A percentile compares a stretch with the other conserved stretches of the same genome.
Evolutionary conservation across 2,888 invertebrate genomes (phyloP).

Genomic region (Helleia helle): DNA sequence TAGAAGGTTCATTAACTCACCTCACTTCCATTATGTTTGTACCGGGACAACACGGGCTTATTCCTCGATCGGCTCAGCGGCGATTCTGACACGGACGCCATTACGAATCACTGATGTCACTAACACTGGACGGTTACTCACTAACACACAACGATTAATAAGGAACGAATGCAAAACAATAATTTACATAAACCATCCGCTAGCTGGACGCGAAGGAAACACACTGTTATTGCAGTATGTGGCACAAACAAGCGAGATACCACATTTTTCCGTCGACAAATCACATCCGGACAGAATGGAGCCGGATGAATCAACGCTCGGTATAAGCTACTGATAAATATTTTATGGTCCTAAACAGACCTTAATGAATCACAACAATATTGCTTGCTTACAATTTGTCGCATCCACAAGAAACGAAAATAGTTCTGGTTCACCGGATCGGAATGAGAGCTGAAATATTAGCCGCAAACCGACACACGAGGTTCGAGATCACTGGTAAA

Average conservation of each 20-base stretch:
- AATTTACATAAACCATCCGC: conserved; percentile 31
- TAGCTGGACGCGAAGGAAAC: conserved; percentile 53
- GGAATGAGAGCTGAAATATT: conserved; percentile 25
- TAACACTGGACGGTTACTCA: conserved; percentile 14
- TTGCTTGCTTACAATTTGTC: conserved; percentile 23
- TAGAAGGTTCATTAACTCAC: conserved; percentile 29
- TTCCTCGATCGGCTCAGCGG: conserved; percentile 51
- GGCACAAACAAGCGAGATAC: conserved; percentile 55
- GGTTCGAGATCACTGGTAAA: conserved; percentile 12
- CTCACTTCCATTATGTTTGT: conserved; percentile 44
- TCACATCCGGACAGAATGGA: conserved; percentile 64
- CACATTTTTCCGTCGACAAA: conserved; percentile 69
- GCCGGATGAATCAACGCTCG: conserved; percentile 56
- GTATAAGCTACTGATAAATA: conserved; percentile 46
- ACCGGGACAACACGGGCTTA: conserved; percentile 60
- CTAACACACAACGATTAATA: conserved; percentile 13
- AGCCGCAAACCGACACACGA: conserved; percentile 16
- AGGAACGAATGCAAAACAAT: conserved; percentile 19
- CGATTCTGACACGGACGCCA: conserved; percentile 58
- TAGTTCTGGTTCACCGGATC: conserved; percentile 32
- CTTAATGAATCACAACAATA: conserved; percentile 19
- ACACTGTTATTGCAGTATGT: conserved; percentile 53
- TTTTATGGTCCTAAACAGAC: conserved; percentile 34
- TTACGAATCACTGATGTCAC: conserved; percentile 22
- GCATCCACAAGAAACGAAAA: conserved; percentile 29